Evolutionary conservation across 2,797 vertebrate species (phyloP).

Genomic region (Melanotaenia pygmaea): DNA sequence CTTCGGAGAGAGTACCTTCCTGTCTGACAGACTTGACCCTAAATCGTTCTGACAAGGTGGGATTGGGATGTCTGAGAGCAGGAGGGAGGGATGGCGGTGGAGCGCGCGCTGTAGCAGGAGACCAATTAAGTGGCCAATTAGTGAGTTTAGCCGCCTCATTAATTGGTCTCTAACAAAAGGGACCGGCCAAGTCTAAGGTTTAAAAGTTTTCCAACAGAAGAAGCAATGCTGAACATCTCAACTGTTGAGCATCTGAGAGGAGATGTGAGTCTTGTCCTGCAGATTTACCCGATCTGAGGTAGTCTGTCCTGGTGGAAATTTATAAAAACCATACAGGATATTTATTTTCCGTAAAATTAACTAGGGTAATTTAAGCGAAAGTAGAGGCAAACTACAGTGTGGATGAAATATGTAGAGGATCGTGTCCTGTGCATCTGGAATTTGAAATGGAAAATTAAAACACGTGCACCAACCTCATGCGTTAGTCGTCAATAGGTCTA

Average conservation of each 20-base stretch:
- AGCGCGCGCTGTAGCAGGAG: slow-evolving; percentile 27
- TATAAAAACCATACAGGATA: too few relatives aligned
- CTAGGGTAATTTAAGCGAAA: background rate
- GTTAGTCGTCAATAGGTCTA: background rate
- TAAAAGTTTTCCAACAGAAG: slow-evolving; percentile 67
- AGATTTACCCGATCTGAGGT: background rate
- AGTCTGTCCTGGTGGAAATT: too few relatives aligned
- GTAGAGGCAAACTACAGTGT: background rate
- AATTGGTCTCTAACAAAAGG: slow-evolving; percentile 58
- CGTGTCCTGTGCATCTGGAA: too few relatives aligned
- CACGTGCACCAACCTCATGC: background rate
- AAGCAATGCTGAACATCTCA: slow-evolving; percentile 7
- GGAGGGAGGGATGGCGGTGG: slow-evolving; percentile 24
- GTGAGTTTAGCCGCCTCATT: slow-evolving; percentile 73
- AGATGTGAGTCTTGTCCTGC: background rate
- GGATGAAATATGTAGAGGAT: background rate
- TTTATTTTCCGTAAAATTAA: too few relatives aligned
- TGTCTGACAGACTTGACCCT: slow-evolving; percentile 74
- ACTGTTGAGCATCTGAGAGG: background rate
- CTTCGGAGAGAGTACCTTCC: slow-evolving; percentile 68
- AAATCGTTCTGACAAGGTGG: slow-evolving; percentile 65
- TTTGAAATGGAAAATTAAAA: background rate
- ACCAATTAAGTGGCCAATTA: slow-evolving; percentile 79
- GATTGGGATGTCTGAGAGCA: slow-evolving; percentile 57
- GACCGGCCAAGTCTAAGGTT: slow-evolving; percentile 37